Evolutionary conservation across 1,140 invertebrate genomes (phyloP), one percentile per base, ranked within the genome.

Genomic region (Helicoverpa armigera): DNA sequence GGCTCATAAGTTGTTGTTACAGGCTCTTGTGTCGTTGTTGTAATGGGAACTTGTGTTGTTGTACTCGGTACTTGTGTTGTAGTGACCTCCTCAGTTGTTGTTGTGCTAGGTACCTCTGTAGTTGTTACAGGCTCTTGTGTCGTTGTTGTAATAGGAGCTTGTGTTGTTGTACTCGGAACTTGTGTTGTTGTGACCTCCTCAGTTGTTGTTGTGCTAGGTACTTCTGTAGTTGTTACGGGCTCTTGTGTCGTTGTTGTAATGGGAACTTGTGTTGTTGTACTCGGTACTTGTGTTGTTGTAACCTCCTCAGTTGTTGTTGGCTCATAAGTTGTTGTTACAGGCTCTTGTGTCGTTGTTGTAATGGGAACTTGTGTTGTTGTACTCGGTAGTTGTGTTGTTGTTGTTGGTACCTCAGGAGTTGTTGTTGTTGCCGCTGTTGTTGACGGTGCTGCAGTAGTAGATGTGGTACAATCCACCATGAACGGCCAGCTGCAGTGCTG

Each of bases 401-500:
- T 70, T 70, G 54, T 29, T 35, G 76, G 18, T 12, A 5, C 60
- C 10, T 63, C 29, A n/a, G 29, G 12, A 31, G 29, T 63, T 58
- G 56, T 56, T 16, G 53, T 56, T 56, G 54, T 58, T 58, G 54
- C 14, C 13, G 54, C 2, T 16, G 54, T 56, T n/a, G 54, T 56
- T 56, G 54, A 29, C 14, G 58, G 18, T 9, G 12, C 23, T 11
- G 10, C 5, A 29, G 43, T 50, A 18, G 63, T 18, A 12, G 63
- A 50, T 67, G 35, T 48, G 35, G 31, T 43, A 16, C 61, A 69
- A 12, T 9, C 51, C 13, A 83, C 84, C 23, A 53, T 29, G 29
- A 70, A 65, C 11, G 81, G 82, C 75, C 65, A 83, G 51, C 87
- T 82, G 63, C 86, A 89, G 9, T 74, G 79, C 86, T 89, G 51